Base-by-base conservation (phyloP, 2,113 vertebrate genomes). In the Cavia aperea region DNA sequence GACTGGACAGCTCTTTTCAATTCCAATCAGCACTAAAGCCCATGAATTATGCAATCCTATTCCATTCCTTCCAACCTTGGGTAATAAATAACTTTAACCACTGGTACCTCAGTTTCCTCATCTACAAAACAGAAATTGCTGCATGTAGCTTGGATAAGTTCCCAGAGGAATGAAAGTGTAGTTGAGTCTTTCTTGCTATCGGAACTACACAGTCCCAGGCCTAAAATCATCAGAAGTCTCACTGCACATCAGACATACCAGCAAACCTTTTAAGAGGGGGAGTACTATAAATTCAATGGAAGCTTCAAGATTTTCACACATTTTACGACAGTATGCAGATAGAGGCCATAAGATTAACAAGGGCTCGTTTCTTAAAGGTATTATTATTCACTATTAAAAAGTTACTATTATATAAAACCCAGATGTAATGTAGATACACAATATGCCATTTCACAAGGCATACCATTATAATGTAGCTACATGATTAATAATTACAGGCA, bases 401-500 rank as follows among this genome's bases (percentile, higher is more conserved):
- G 86, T 90, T 92, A 77, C 83, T 86, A 54, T 86, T 90, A 78
- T 26, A 95, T 72, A 88, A 94, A 95, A 84, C 79, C 90, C 31
- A 77, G 86, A 58, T 43, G 86, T 81, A 86, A 85, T 78, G 65
- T 33, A 81, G 86, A 88, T 62, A 91, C 70, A n/a, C 54, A 93
- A 85, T 49, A 81, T 63, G 58, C 77, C 95, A 93, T 75, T 93
- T 92, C 79, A 68, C 58, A 12, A 92, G 92, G 89, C 79, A 24
- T 21, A 56, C 51, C 63, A 43, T 63, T 88, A 88, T 33, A 70
- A 63, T 39, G 46, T 24, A 93, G 56, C 85, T 77, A 86, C 68
- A 81, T 51, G 93, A 94, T 91, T 90, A 94, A 89, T 93, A 94
- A 86, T 94, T 83, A 94, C 36, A 86, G 81, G 75, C 84, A 92